phyloP scores from a whole-genome alignment of 2,797 vertebrate genomes.

The Microchirus variegatus region DNA sequence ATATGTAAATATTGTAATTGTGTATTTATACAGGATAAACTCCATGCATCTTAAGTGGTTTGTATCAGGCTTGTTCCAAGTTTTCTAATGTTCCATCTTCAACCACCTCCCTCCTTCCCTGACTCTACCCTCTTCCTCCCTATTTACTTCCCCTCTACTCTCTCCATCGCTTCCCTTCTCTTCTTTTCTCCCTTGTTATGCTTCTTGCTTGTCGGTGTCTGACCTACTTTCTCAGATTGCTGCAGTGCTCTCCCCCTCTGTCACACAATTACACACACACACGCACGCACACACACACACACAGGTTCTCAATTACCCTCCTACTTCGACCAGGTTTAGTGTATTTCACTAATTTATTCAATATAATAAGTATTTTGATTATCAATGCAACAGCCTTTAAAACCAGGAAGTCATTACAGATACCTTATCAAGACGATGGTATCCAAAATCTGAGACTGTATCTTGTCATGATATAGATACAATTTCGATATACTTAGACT shows the following conservation, averaged over 20 bases:
- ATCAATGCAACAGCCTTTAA: no score
- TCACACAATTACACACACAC: slow-evolving; percentile 62
- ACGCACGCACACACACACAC: slow-evolving; percentile 50
- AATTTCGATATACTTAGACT: no score
- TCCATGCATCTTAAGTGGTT: background rate
- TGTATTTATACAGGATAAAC: background rate
- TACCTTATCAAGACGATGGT: no score
- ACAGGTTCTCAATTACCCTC: slow-evolving; percentile 61
- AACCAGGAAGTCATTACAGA: no score
- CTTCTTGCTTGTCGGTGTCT: slow-evolving; percentile 69
- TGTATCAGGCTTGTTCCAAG: slow-evolving; percentile 7
- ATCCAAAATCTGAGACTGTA: no score
- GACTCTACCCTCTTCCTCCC: slow-evolving; percentile 4
- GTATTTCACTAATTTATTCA: no score
- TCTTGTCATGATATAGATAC: no score
- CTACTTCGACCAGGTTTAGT: slow-evolving; percentile 19
- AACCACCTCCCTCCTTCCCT: background rate
- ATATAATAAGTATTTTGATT: no score
- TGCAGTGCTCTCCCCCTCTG: slow-evolving; percentile 74
- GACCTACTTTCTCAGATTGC: slow-evolving; percentile 78
- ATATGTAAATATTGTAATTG: background rate
- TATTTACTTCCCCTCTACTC: slow-evolving; percentile 11
- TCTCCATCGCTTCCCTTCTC: slow-evolving; percentile 53
- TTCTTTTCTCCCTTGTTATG: slow-evolving; percentile 66
- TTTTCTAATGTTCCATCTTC: slow-evolving; percentile 1